Evolutionary conservation across 35 echinoderm and acorn worm species (phyloP), one percentile per base, ranked within the genome.

Genomic region (Acanthaster planci): DNA sequence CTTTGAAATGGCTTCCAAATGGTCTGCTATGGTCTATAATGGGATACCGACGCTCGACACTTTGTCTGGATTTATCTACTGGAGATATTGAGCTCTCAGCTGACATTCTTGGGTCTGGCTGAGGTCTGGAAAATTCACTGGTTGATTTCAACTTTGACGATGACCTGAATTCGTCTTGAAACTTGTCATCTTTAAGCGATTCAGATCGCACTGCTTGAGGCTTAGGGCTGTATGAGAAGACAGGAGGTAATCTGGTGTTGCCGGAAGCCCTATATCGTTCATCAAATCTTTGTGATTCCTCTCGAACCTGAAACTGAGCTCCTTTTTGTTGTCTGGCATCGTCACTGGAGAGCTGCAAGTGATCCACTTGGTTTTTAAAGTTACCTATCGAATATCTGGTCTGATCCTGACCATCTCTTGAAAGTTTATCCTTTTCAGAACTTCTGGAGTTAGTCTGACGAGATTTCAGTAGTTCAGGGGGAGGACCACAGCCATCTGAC

Each of bases 321-420:
- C 19, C 64, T 72, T 34, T 72, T 9, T 14, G 64, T 23, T 72
- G 64, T 9, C 64, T 72, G 19, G 9, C 30, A 29, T 26, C 23
- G 12, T 72, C 64, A 72, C 64, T 30, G 18, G 26, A 26, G 34
- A 72, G 34, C 64, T 34, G 64, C 29, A 31, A 27, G 64, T 29
- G 26, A 31, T 72, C 64, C 22, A 26, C 64, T 72, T 72, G 64
- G 29, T 29, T 26, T 72, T 34, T 72, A 34, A 31, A 72, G 34
- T 72, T 27, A 72, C 30, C 64, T 72, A 72, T 72, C 7, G 64
- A 72, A 34, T 72, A 72, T 26, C 64, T 72, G 14, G 30, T 72
- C 64, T 72, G 64, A 72, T 29, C 64, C 30, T 72, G 64, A 31
- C 30, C 64, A 14, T 72, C 64, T 16, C 30, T 21, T 26, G 34